Base-by-base conservation (phyloP, 2,888 invertebrate genomes). In the Torymus auratus region DNA sequence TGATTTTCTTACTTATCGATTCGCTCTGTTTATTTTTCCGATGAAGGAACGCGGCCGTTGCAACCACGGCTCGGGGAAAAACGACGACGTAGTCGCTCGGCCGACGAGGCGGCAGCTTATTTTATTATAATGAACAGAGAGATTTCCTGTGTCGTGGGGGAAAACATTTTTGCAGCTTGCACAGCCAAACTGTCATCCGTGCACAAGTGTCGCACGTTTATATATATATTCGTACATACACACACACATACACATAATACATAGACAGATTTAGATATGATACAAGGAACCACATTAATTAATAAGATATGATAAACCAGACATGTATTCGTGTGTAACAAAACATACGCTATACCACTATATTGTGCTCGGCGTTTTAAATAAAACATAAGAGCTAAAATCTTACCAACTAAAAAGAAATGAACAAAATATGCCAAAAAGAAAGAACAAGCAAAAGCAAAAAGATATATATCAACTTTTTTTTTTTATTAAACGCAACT, bases 321-420 rank as follows among this genome's bases (percentile, higher is more conserved):
- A 78, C 41, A 78, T 78, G 78, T 71, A 80, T 70, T 74, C 74
- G 62, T 79, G 74, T 79, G 69, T 79, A 79, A 78, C 58, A 64
- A 80, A 70, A 80, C 7, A 41, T 65, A 23, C 75, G 58, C 64
- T 80, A 74, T 74, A 79, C 61, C 75, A 80, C 71, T 81, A 76
- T 74, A 73, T 70, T 78, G 81, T 78, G 78, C 78, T 78, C 78
- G 78, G 78, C 78, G 78, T 78, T 81, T 74, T 81, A n/a, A n/a
- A n/a, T 78, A 81, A 78, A 74, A 13, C 11, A 78, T 71, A 82
- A 78, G 73, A 81, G 69, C 64, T 82, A 78, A 82, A 76, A 80
- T 75, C 52, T 73, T 55, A 78, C 69, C 53, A 78, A 70, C 61
- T 75, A 82, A 82, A 80, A 72, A 53, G 28, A 61, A 77, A 67